Conservation (phyloP, 2,888 invertebrate species). For the Anthophora plumipes region DNA sequence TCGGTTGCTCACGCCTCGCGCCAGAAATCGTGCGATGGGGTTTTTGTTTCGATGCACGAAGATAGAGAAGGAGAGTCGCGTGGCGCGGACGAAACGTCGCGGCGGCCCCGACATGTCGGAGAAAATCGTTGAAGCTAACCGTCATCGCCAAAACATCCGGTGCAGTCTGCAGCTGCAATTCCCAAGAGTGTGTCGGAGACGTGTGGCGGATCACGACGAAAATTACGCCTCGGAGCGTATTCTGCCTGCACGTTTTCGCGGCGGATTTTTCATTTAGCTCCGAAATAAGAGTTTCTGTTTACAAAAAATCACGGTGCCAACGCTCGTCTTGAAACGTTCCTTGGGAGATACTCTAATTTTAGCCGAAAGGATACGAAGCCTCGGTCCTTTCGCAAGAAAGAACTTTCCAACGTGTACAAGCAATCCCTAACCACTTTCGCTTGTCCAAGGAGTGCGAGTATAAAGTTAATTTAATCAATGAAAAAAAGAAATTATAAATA, state of each 20-base stretch:
- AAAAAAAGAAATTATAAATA: no score
- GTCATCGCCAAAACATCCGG: conserved; percentile 65
- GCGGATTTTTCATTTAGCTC: conserved; percentile 38
- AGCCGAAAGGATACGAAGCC: background rate
- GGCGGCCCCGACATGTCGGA: conserved; percentile 31
- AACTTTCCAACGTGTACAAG: background rate
- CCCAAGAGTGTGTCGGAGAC: background rate
- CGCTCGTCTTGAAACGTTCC: background rate
- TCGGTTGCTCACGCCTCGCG: background rate
- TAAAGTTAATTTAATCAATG: no score
- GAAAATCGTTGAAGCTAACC: conserved; percentile 54
- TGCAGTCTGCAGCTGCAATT: conserved; percentile 60
- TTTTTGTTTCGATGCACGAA: background rate
- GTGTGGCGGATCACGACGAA: conserved; percentile 34
- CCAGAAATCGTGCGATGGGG: background rate
- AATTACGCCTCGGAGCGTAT: conserved; percentile 36
- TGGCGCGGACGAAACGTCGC: background rate
- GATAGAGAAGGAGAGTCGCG: conserved; percentile 8
- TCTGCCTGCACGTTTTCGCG: background rate
- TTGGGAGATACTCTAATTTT: conserved; percentile 26
- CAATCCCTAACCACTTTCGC: background rate
- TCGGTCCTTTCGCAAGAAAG: background rate
- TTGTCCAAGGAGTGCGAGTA: background rate
- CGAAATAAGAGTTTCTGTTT: conserved; percentile 21
- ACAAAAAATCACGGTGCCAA: background rate